Percentiles rank a stretch among this genome's conserved stretches.
These are phyloP conservation scores for Abramis brama DNA, from an alignment of 2,113 vertebrate species.

Conservation along the genomic window DNA sequence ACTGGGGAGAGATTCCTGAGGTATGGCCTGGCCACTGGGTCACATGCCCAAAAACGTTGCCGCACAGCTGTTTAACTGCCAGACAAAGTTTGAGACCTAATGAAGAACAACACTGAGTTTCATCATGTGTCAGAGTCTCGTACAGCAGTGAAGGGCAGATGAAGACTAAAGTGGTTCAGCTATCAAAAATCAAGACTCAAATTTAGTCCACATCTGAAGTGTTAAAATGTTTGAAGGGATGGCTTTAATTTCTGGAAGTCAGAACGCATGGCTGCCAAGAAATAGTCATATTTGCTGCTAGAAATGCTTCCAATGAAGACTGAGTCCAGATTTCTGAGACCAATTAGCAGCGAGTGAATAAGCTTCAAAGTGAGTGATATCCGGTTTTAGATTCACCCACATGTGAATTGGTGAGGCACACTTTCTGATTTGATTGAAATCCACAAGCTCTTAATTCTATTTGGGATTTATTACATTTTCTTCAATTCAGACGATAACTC, in stretches of 20 bases:
- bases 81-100: conserved; percentile 7
- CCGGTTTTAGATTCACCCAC: background rate
- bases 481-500: background rate
- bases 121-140: background rate
- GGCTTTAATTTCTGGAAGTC: background rate
- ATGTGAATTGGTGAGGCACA: background rate
- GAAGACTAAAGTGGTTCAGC: background rate
- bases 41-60: background rate
- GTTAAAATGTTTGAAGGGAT: background rate
- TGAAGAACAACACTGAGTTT: background rate
- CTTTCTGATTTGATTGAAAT: background rate
- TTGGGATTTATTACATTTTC: background rate
- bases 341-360: background rate
- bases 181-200: background rate
- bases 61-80: background rate
- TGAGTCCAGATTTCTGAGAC: background rate
- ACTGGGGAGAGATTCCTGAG: conserved; percentile 24
- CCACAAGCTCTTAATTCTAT: background rate
- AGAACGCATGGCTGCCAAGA: background rate
- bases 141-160: background rate
- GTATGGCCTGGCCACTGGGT: conserved; percentile 10
- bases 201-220: background rate
- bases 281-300: background rate
- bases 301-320: background rate
- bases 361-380: background rate